Percentiles rank a stretch among this genome's conserved stretches.
Conservation (phyloP, 2,888 invertebrate species). For the Spatulosminthurus flaviceps region DNA sequence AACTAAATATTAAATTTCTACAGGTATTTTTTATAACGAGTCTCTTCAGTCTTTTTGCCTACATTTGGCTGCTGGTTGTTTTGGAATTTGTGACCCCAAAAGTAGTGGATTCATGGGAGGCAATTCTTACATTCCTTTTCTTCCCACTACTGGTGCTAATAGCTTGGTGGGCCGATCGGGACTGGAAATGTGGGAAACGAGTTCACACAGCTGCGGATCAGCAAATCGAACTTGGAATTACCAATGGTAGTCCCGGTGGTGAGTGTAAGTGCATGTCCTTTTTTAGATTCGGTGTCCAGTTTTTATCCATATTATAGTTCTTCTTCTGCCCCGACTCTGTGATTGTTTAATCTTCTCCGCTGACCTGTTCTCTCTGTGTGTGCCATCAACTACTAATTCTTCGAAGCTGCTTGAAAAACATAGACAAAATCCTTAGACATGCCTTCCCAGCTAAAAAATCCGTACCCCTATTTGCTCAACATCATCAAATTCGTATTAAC, state of each 20-base stretch:
- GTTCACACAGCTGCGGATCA: slow-evolving; percentile 65
- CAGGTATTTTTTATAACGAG: slow-evolving; percentile 68
- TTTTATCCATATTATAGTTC: slow-evolving; percentile 5
- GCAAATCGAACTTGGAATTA: slow-evolving; percentile 67
- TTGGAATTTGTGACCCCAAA: slow-evolving; percentile 67
- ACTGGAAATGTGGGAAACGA: slow-evolving; percentile 67
- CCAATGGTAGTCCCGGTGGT: slow-evolving; percentile 65
- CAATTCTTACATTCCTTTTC: slow-evolving; percentile 70
- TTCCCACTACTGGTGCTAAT: slow-evolving; percentile 70
- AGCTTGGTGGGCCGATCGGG: slow-evolving; percentile 70
- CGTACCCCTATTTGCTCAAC: not conserved
- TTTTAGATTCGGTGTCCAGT: slow-evolving; percentile 49
- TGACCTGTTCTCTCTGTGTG: not conserved
- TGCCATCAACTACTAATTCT: not conserved
- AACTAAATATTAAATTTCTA: slow-evolving; percentile 11
- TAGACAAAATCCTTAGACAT: not conserved
- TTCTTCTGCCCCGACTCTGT: slow-evolving; percentile 4
- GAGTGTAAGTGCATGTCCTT: slow-evolving; percentile 64
- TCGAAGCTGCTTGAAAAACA: slow-evolving; percentile 11
- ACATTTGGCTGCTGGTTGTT: slow-evolving; percentile 71
- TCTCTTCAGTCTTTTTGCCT: slow-evolving; percentile 70
- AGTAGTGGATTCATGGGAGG: slow-evolving; percentile 71
- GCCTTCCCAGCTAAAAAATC: not conserved
- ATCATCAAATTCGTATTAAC: not conserved
- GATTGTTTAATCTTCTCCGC: slow-evolving; percentile 14